phyloP scores from a whole-genome alignment of 2,797 vertebrate genomes.

The Cottoperca gobio region DNA sequence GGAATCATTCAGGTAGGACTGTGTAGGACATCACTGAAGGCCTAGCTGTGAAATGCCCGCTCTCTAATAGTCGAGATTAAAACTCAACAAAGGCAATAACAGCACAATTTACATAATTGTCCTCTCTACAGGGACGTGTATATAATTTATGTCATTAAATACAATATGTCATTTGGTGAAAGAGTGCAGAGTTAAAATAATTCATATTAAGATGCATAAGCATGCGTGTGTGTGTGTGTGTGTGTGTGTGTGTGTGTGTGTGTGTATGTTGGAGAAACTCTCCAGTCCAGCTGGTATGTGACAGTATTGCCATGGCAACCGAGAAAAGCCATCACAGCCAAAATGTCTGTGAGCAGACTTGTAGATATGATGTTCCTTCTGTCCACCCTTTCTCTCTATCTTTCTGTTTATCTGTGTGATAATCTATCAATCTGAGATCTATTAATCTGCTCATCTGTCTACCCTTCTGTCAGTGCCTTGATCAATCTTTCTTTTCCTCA shows the following conservation, averaged over 20 bases:
- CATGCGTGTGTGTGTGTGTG: constrained; percentile 3
- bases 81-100: constrained; percentile 43
- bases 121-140: constrained; percentile 36
- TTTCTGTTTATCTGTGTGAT: constrained; percentile 31
- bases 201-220: neutral
- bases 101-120: constrained; percentile 41
- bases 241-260: constrained; percentile 25
- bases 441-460: constrained; percentile 45
- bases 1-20: too few relatives aligned
- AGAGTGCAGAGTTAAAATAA: neutral
- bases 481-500: constrained; percentile 41
- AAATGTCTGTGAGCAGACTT: constrained; percentile 65
- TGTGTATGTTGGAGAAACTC: constrained; percentile 29
- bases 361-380: constrained; percentile 64
- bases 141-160: constrained; percentile 42
- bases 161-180: constrained; percentile 29
- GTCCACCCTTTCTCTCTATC: constrained; percentile 31
- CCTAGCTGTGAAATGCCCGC: too few relatives aligned
- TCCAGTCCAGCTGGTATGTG: constrained; percentile 71
- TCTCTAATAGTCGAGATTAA: constrained; percentile 5
- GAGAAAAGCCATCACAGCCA: constrained; percentile 67
- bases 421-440: constrained; percentile 53
- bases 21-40: too few relatives aligned
- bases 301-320: constrained; percentile 76
- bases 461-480: constrained; percentile 20